These are phyloP conservation scores for Drosophila athabasca DNA, from an alignment of 1,140 invertebrate genomes.

Conservation along the genomic window DNA sequence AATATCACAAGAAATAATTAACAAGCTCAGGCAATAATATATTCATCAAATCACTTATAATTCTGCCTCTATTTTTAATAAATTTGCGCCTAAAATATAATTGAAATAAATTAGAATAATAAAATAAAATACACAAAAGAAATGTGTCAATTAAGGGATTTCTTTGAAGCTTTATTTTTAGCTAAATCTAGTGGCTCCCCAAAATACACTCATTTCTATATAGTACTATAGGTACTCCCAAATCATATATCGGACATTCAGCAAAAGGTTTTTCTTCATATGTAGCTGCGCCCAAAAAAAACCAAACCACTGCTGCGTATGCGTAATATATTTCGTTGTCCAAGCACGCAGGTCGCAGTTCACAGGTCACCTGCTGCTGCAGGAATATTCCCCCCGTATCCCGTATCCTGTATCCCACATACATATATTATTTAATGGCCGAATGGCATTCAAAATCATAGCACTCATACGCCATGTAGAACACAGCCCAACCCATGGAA, in stretches of 20 bases:
- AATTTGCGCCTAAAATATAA: too few species aligned
- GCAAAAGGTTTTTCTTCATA: conserved; percentile 43
- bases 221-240: conserved; percentile 49
- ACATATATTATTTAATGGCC: conserved; percentile 60
- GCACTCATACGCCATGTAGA: conserved; percentile 61
- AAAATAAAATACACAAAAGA: too few species aligned
- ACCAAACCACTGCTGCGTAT: conserved; percentile 48
- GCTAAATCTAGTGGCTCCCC: background rate
- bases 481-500: conserved; percentile 44
- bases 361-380: conserved; percentile 40
- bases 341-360: conserved; percentile 37
- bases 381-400: conserved; percentile 12
- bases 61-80: too few species aligned
- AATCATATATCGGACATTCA: conserved; percentile 52
- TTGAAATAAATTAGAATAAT: too few species aligned
- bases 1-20: too few species aligned
- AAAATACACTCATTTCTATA: background rate
- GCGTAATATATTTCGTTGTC: conserved; percentile 62
- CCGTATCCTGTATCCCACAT: background rate
- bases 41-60: too few species aligned
- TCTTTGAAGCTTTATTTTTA: too few species aligned
- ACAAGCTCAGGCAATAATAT: too few species aligned
- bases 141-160: too few species aligned
- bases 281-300: conserved; percentile 50
- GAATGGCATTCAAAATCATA: conserved; percentile 66